phyloP scores from a whole-genome alignment of 2,888 invertebrate species.

The Mesorhabditis belari region DNA sequence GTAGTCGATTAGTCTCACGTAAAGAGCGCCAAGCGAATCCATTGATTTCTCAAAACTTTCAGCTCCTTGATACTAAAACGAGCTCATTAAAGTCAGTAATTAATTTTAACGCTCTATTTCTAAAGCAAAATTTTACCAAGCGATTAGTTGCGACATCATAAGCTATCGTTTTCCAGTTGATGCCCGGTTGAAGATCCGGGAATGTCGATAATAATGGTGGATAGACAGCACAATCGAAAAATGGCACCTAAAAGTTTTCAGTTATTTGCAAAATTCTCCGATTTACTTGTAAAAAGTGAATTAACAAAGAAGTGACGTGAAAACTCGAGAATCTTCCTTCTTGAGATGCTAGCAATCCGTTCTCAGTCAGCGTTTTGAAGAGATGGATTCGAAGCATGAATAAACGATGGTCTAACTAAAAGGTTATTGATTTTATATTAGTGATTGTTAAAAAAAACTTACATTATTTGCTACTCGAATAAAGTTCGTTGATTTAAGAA shows the following conservation, averaged over 20 bases:
- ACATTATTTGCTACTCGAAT: not conserved
- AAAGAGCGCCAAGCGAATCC: too few species aligned
- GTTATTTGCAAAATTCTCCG: not conserved
- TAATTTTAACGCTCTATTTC: too few species aligned
- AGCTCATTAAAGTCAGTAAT: too few species aligned
- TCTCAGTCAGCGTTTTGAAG: not conserved
- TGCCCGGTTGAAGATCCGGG: not conserved
- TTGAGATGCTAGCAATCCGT: not conserved
- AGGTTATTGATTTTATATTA: not conserved
- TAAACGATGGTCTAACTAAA: not conserved
- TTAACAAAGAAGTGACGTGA: not conserved
- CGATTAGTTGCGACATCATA: too few species aligned
- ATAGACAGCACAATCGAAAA: not conserved
- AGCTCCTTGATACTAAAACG: too few species aligned
- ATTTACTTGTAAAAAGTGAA: not conserved
- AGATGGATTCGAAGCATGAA: not conserved
- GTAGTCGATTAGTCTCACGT: too few species aligned
- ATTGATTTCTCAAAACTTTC: too few species aligned
- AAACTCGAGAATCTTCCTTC: not conserved
- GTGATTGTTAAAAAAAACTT: not conserved
- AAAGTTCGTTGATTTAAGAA: not conserved
- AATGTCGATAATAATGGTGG: not conserved
- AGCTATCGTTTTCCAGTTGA: not conserved
- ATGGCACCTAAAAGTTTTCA: not conserved
- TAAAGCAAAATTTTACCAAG: too few species aligned